Evolutionary conservation across 1,140 invertebrate species (phyloP).

Genomic region (Cherax destructor): DNA sequence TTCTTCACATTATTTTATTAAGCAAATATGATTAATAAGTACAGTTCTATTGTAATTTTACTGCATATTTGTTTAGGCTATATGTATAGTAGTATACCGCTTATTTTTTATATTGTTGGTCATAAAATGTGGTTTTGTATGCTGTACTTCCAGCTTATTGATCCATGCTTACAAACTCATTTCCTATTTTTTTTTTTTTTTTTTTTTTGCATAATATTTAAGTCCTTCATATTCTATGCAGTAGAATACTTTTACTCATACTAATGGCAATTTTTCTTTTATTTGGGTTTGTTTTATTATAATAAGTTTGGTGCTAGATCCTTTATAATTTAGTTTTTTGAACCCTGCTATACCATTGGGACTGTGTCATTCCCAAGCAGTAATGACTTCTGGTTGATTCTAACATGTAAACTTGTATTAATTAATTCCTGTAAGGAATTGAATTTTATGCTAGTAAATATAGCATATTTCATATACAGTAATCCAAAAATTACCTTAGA

Average conservation of each 20-base stretch:
- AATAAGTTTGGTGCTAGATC: not conserved
- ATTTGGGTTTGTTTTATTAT: not conserved
- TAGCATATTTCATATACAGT: no score
- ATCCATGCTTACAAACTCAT: not conserved
- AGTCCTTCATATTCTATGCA: not conserved
- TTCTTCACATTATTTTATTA: no score
- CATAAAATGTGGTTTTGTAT: not conserved
- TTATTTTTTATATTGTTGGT: no score
- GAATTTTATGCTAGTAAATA: no score
- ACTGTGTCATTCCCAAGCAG: slow-evolving; percentile 2
- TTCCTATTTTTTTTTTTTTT: not conserved
- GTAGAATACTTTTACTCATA: not conserved
- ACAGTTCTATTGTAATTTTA: no score
- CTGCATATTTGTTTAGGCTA: no score
- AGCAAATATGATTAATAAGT: no score
- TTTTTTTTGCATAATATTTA: not conserved
- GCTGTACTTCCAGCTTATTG: not conserved
- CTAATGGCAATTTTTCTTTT: not conserved
- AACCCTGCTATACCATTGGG: not conserved
- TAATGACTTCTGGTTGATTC: not conserved
- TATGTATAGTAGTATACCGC: no score
- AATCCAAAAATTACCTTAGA: not conserved
- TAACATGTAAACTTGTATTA: not conserved
- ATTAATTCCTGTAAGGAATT: no score
- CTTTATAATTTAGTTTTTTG: not conserved